Evolutionary conservation across 2,113 vertebrate species (phyloP).

Genomic region (Fulica atra): DNA sequence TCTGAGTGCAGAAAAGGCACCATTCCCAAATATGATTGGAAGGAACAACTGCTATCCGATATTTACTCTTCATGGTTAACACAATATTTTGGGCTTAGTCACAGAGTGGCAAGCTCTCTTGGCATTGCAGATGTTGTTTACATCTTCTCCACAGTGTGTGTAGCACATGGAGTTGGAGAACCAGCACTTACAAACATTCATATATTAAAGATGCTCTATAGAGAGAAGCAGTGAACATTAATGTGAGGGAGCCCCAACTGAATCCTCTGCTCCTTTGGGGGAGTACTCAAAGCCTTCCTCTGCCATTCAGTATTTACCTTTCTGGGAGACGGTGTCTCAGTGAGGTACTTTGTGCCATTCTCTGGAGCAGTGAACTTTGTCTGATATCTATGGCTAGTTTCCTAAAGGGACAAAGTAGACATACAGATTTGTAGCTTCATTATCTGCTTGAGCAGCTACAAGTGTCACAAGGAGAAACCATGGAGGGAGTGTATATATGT

Average conservation of each 20-base stretch:
- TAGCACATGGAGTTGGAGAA: neutral
- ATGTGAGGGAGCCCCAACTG: neutral
- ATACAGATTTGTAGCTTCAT: slow-evolving; percentile 21
- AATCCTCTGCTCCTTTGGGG: neutral
- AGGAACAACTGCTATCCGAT: neutral
- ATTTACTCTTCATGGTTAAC: neutral
- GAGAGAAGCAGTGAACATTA: neutral
- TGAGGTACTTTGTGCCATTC: neutral
- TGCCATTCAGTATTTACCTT: neutral
- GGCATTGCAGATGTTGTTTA: neutral
- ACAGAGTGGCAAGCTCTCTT: neutral
- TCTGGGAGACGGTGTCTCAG: neutral
- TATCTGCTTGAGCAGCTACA: slow-evolving; percentile 28
- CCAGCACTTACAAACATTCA: neutral
- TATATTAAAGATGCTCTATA: neutral
- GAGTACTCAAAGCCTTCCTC: neutral
- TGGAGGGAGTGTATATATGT: neutral
- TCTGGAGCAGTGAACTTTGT: neutral
- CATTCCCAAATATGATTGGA: neutral
- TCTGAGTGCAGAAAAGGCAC: neutral
- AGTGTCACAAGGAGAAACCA: slow-evolving; percentile 8
- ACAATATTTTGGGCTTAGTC: neutral
- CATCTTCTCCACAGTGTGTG: neutral
- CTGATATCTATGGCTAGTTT: too few relatives aligned
- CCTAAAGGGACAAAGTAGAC: neutral